phyloP scores from a whole-genome alignment of 2,113 vertebrate species.

The Perca fluviatilis region DNA sequence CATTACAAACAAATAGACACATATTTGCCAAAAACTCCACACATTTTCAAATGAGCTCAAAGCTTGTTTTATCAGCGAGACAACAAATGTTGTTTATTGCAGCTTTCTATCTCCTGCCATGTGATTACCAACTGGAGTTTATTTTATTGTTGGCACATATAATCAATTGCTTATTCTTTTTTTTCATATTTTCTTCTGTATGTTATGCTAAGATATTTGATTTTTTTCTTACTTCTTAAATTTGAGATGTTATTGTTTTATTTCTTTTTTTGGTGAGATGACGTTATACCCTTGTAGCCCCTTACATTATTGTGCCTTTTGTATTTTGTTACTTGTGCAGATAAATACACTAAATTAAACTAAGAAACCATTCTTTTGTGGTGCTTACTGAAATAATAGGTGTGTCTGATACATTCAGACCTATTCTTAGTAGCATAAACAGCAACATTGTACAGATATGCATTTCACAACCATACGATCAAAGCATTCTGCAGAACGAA shows the following conservation, averaged over 20 bases:
- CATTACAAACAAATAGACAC: background rate
- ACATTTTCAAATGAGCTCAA: background rate
- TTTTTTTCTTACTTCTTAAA: background rate
- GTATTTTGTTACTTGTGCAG: background rate
- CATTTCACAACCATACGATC: background rate
- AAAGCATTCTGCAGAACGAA: background rate
- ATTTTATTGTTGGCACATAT: background rate
- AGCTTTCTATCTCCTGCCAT: background rate
- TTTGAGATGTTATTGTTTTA: background rate
- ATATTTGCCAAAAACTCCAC: background rate
- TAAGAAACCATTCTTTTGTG: background rate
- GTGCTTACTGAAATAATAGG: no score
- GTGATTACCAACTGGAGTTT: background rate
- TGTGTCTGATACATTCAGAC: background rate
- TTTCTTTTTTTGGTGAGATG: background rate
- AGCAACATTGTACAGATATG: background rate
- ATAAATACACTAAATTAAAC: no score
- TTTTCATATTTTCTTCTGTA: background rate
- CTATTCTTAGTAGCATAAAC: background rate
- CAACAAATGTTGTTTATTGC: background rate
- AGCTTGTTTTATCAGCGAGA: background rate
- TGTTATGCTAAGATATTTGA: background rate
- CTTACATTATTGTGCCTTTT: background rate
- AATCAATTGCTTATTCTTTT: background rate
- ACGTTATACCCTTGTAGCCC: no score